A percentile compares a stretch with the other conserved stretches of the same genome.
Evolutionary conservation across 2,113 vertebrate species (phyloP).

Genomic region (Aplodontia rufa): DNA sequence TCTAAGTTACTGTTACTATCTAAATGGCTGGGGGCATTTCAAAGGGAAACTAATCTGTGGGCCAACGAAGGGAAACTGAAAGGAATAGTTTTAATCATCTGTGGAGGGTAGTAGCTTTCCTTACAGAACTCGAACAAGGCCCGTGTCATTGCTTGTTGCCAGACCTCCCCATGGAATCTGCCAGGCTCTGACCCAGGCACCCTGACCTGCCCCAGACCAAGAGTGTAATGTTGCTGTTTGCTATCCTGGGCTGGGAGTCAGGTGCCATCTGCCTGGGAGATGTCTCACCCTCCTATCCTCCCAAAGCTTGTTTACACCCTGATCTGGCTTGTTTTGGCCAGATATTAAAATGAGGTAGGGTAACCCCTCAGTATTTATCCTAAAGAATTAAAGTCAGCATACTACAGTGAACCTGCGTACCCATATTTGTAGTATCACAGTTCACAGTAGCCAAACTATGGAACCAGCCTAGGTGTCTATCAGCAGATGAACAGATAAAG

Average conservation of each 20-base stretch:
- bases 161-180: not conserved
- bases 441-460: too few relatives aligned
- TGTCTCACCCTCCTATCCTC: not conserved
- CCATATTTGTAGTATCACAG: too few relatives aligned
- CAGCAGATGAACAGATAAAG: too few relatives aligned
- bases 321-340: not conserved
- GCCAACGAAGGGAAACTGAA: not conserved
- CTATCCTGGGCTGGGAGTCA: not conserved
- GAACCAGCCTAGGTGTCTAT: too few relatives aligned
- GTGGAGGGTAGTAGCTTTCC: not conserved
- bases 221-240: not conserved
- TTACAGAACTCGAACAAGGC: not conserved
- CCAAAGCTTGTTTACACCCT: not conserved
- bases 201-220: not conserved
- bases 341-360: not conserved
- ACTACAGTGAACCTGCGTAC: too few relatives aligned
- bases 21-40: not conserved
- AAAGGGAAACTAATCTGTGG: not conserved
- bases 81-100: not conserved
- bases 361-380: not conserved
- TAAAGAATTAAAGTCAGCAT: too few relatives aligned
- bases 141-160: not conserved
- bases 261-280: not conserved
- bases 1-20: not conserved
- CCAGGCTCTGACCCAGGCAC: not conserved